Evolutionary conservation across 92 coral and sea anemone species (phyloP).

Genomic region (Parazoanthus atlanticus): DNA sequence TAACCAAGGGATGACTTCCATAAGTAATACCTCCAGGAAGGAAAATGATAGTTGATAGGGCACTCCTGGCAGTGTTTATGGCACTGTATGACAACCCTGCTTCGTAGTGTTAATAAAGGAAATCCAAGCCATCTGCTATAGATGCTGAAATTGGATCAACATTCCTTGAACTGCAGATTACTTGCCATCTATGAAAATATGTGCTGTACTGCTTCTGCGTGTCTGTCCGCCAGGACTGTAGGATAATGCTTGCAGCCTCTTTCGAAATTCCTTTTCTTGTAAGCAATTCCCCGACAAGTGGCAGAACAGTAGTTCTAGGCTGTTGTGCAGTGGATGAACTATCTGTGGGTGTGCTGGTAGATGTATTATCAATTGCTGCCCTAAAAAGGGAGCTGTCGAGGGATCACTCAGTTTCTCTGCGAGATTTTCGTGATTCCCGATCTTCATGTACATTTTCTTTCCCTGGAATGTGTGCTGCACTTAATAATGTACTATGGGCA

Average conservation of each 20-base stretch:
- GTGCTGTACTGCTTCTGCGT: constrained; percentile 61
- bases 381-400: no score
- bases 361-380: no score
- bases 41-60: constrained; percentile 46
- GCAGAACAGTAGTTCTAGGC: no score
- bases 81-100: constrained; percentile 53
- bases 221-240: no score
- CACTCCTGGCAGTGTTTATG: constrained; percentile 54
- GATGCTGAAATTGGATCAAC: constrained; percentile 55
- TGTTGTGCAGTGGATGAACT: no score
- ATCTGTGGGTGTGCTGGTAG: no score
- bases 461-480: constrained; percentile 7
- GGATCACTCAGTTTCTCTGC: no score
- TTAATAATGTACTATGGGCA: constrained; percentile 31
- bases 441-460: background rate
- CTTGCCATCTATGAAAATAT: constrained; percentile 52
- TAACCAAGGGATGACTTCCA: constrained; percentile 41
- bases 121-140: constrained; percentile 52
- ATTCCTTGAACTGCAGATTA: constrained; percentile 48
- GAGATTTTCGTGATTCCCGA: no score
- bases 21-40: constrained; percentile 34
- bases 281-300: no score
- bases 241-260: constrained; percentile 56
- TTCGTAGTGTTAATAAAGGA: constrained; percentile 25
- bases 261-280: constrained; percentile 38